Evolutionary conservation across 2,888 invertebrate genomes (phyloP).

Genomic region (Malthinus seriepunctatus): DNA sequence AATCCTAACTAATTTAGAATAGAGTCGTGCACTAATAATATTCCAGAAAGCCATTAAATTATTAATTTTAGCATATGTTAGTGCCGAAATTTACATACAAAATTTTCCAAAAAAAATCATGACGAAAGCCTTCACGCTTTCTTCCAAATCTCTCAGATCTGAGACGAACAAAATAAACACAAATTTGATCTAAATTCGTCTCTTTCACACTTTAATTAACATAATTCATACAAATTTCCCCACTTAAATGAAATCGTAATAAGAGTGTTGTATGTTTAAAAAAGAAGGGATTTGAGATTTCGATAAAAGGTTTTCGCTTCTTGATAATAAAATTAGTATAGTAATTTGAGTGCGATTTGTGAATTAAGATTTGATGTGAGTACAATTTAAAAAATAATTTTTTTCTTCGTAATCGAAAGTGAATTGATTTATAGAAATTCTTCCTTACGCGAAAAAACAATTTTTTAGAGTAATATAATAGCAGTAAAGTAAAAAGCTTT

Average conservation of each 20-base stretch:
- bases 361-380: not conserved
- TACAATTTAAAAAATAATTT: too few relatives aligned
- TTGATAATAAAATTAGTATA: constrained; percentile 17
- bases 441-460: too few relatives aligned
- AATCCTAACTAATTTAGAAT: too few relatives aligned
- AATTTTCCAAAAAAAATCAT: too few relatives aligned
- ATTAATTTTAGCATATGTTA: too few relatives aligned
- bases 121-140: constrained; percentile 6
- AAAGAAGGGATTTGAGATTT: constrained; percentile 20
- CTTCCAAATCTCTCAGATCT: constrained; percentile 1
- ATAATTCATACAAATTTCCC: constrained; percentile 8
- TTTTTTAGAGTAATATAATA: too few relatives aligned
- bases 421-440: too few relatives aligned
- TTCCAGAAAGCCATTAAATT: too few relatives aligned
- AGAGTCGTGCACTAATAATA: too few relatives aligned
- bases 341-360: constrained; percentile 13
- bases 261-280: not conserved
- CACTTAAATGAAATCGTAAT: constrained; percentile 5
- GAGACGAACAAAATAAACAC: not conserved
- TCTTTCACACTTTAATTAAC: constrained; percentile 7
- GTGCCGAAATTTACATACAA: too few relatives aligned
- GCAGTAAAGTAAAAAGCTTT: too few relatives aligned
- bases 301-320: constrained; percentile 25
- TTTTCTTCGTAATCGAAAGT: too few relatives aligned
- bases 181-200: constrained; percentile 9